Conservation (phyloP, 2,797 vertebrate genomes). For the Mionectes olivaceus region DNA sequence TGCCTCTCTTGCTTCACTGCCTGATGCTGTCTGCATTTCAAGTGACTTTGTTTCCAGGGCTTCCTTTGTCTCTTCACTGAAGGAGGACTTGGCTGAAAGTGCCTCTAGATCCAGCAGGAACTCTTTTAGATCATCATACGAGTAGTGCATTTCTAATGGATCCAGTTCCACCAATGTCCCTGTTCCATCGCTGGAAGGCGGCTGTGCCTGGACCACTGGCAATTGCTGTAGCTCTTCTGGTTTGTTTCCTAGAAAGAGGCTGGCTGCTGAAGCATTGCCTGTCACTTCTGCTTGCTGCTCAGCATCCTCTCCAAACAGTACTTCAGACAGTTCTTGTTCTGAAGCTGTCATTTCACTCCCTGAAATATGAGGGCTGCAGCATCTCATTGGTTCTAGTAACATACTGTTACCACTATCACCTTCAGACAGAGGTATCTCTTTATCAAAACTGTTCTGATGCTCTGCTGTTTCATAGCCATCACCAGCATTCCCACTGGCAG, state of each 20-base stretch:
- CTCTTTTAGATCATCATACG: background rate
- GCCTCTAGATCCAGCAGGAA: background rate
- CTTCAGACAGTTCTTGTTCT: slow-evolving; percentile 31
- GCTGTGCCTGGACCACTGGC: slow-evolving; percentile 10
- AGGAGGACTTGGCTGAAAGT: background rate
- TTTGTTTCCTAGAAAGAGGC: background rate
- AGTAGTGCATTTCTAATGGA: background rate
- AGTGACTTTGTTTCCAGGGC: slow-evolving; percentile 5
- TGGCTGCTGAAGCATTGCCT: background rate
- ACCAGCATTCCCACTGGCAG: background rate
- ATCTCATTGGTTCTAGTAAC: background rate
- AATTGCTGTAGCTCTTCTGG: background rate
- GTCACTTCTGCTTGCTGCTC: background rate
- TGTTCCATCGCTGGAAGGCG: background rate
- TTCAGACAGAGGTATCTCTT: background rate
- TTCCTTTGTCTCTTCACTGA: slow-evolving; percentile 23
- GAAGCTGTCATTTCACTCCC: background rate
- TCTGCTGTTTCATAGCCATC: background rate
- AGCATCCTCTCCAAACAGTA: background rate
- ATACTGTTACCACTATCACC: background rate
- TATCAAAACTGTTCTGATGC: background rate
- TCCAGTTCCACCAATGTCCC: background rate
- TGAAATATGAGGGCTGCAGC: background rate
- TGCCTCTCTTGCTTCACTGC: background rate
- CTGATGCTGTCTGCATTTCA: background rate